Evolutionary conservation across 2,888 invertebrate genomes (phyloP).

Genomic region (Colletes collaris): DNA sequence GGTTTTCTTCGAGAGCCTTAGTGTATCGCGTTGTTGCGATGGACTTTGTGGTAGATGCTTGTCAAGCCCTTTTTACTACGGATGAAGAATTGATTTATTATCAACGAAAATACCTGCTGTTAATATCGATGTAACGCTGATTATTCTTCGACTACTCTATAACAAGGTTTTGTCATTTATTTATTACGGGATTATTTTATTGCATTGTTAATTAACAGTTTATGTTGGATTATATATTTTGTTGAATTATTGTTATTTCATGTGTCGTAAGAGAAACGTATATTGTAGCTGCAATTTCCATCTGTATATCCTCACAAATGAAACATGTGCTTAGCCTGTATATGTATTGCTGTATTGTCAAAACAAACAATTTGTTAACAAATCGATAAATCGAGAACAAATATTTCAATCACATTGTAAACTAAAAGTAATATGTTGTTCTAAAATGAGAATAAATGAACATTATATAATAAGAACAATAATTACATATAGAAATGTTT

Average conservation of each 20-base stretch:
- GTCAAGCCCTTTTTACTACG: conserved; percentile 22
- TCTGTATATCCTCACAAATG: conserved; percentile 1
- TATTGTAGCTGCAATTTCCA: not conserved
- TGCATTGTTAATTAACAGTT: conserved; percentile 28
- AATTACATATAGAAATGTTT: conserved; percentile 13
- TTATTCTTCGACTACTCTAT: conserved; percentile 32
- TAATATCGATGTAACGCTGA: conserved; percentile 48
- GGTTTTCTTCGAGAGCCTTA: conserved; percentile 51
- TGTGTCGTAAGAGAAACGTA: not conserved
- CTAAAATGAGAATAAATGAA: not conserved
- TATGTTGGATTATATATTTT: conserved; percentile 8
- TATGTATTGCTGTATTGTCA: conserved; percentile 21
- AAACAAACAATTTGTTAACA: conserved; percentile 16
- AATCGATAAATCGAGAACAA: conserved; percentile 4
- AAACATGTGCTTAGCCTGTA: conserved; percentile 37
- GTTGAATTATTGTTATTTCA: conserved; percentile 13
- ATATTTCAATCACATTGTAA: not conserved
- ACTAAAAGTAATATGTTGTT: conserved; percentile 2
- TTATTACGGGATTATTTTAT: conserved; percentile 43
- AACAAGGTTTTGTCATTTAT: conserved; percentile 46
- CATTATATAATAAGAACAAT: conserved; percentile 10
- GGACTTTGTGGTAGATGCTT: conserved; percentile 37
- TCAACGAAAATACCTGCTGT: conserved; percentile 35
- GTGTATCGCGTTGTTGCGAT: conserved; percentile 47
- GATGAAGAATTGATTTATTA: conserved; percentile 28